These are phyloP conservation scores for Drosophila heteroneura DNA, from an alignment of 2,888 invertebrate species.

Conservation along the genomic window DNA sequence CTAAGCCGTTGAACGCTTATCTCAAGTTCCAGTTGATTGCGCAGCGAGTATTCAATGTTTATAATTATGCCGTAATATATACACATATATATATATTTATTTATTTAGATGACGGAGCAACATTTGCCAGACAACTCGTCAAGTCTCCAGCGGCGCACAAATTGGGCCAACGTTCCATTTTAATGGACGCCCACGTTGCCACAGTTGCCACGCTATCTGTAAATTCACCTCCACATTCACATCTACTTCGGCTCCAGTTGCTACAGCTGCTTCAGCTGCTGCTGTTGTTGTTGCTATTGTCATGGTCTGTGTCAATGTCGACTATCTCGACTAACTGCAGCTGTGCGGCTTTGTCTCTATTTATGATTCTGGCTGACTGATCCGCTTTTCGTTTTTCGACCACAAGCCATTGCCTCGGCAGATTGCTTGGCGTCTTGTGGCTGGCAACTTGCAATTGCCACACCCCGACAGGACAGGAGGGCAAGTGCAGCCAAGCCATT, in stretches of 20 bases:
- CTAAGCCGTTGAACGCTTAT: conserved; percentile 58
- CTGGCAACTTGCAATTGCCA: conserved; percentile 35
- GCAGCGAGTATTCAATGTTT: conserved; percentile 49
- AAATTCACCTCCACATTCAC: conserved; percentile 7
- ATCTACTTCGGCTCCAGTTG: conserved; percentile 11
- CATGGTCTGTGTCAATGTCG: conserved; percentile 73
- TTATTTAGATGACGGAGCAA: conserved; percentile 35
- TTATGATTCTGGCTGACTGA: conserved; percentile 27
- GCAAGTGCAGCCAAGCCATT: conserved; percentile 70
- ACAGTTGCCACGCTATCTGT: conserved; percentile 7
- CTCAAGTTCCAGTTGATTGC: conserved; percentile 65
- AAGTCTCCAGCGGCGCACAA: conserved; percentile 59
- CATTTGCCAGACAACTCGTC: conserved; percentile 44
- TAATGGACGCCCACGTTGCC: conserved; percentile 67
- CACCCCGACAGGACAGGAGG: conserved; percentile 30
- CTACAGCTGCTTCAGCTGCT: conserved; percentile 25
- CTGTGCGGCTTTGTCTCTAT: conserved; percentile 33
- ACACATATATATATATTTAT: conserved; percentile 13
- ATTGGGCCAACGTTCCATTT: conserved; percentile 66
- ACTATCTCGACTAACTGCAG: conserved; percentile 12
- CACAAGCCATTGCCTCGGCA: conserved; percentile 44
- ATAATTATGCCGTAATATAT: conserved; percentile 51
- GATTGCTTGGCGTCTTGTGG: conserved; percentile 47
- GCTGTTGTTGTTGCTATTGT: conserved; percentile 3
- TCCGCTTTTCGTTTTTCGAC: conserved; percentile 59